Percentiles rank a stretch among this genome's conserved stretches.
Conservation (phyloP, 2,888 invertebrate genomes). For the Drosophila monieri region DNA sequence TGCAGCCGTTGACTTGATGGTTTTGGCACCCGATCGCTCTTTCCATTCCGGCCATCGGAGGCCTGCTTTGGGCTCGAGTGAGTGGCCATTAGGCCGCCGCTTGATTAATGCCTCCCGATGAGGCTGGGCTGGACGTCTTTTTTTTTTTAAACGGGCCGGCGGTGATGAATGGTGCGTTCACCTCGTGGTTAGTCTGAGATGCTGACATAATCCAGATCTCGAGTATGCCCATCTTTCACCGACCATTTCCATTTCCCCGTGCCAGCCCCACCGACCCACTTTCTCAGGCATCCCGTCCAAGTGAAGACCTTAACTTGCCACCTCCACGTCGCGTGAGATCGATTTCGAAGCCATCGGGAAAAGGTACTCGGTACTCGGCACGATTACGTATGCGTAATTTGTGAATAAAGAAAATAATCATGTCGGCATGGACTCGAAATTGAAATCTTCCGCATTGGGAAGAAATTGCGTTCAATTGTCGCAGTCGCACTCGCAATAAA, state of each 20-base stretch:
- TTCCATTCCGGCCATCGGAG: conserved; percentile 11
- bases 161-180: conserved; percentile 5
- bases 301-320: neutral
- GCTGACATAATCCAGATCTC: conserved; percentile 2
- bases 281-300: neutral
- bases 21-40: conserved; percentile 32
- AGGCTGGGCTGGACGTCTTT: conserved; percentile 17
- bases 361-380: conserved; percentile 22
- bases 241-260: conserved; percentile 2
- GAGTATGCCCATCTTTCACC: neutral
- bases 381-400: conserved; percentile 47
- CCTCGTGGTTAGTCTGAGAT: neutral
- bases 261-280: conserved; percentile 14
- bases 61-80: conserved; percentile 1
- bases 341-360: conserved; percentile 29
- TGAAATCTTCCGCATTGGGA: conserved; percentile 62
- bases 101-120: conserved; percentile 24
- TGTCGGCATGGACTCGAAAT: conserved; percentile 17
- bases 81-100: conserved; percentile 16
- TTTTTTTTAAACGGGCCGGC: conserved; percentile 9
- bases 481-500: conserved; percentile 35
- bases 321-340: conserved; percentile 21
- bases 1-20: conserved; percentile 18
- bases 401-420: conserved; percentile 40
- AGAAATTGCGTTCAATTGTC: conserved; percentile 55